A percentile compares a stretch with the other conserved stretches of the same genome.
These are phyloP conservation scores for Mesembrinibis cayennensis DNA, from an alignment of 2,113 vertebrate genomes.

Conservation along the genomic window DNA sequence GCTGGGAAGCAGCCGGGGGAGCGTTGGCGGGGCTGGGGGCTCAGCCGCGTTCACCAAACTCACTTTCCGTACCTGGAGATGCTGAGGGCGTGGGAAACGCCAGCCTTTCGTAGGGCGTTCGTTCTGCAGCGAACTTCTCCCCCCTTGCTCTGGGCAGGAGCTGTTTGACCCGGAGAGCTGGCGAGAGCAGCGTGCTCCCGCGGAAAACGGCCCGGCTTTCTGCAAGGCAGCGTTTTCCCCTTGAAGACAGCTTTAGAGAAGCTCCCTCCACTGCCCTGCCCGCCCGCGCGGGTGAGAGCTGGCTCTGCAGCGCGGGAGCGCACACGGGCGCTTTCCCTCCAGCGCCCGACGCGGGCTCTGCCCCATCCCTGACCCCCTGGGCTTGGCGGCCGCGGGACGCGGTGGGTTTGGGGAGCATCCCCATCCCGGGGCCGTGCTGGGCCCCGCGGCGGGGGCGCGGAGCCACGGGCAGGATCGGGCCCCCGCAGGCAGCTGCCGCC, in stretches of 20 bases:
- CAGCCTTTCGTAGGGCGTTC: fast-evolving
- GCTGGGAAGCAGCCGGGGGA: too few relatives aligned
- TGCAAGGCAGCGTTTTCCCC: fast-evolving
- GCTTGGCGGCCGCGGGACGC: not conserved
- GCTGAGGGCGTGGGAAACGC: not conserved
- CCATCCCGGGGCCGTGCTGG: not conserved
- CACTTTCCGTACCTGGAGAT: not conserved
- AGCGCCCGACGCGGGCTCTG: not conserved
- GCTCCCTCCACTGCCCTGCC: fast-evolving
- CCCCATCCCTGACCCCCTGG: too few relatives aligned
- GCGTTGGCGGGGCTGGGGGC: too few relatives aligned
- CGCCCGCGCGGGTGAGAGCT: too few relatives aligned
- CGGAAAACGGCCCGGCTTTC: not conserved
- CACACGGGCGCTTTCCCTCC: not conserved
- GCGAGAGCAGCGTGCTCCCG: fast-evolving
- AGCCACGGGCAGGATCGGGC: not conserved
- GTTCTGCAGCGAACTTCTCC: not conserved
- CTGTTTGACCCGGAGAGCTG: not conserved
- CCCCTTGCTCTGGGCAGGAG: not conserved
- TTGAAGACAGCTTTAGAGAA: not conserved
- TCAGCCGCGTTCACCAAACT: too few relatives aligned
- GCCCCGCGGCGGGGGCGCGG: not conserved
- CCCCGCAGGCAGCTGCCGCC: not conserved
- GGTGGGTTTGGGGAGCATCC: not conserved
- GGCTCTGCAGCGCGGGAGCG: not conserved